Evolutionary conservation across 2,888 invertebrate species (phyloP).

Genomic region (Oasisia sp.): DNA sequence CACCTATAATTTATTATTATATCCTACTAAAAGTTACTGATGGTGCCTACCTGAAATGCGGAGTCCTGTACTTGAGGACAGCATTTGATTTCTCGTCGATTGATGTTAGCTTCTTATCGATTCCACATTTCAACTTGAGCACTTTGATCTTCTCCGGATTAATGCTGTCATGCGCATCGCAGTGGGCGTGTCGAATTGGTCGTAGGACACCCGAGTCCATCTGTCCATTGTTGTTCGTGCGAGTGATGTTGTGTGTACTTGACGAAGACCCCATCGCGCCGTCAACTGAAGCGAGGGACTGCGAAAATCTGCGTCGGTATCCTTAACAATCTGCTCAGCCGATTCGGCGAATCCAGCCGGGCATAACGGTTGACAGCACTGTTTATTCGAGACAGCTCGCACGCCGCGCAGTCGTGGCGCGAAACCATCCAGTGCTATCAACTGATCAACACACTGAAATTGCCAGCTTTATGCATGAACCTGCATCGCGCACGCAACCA

Average conservation of each 20-base stretch:
- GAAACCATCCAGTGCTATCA: slow-evolving; percentile 17
- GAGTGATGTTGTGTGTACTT: slow-evolving; percentile 12
- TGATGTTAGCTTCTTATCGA: slow-evolving; percentile 39
- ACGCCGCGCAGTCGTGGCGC: slow-evolving; percentile 17
- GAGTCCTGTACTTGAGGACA: slow-evolving; percentile 44
- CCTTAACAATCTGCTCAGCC: slow-evolving; percentile 17
- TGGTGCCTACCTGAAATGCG: slow-evolving; percentile 39
- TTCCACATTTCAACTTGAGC: slow-evolving; percentile 33
- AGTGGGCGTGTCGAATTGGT: neutral
- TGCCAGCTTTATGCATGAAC: slow-evolving; percentile 13
- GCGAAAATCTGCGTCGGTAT: slow-evolving; percentile 13
- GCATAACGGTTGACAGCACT: slow-evolving; percentile 17
- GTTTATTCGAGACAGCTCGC: slow-evolving; percentile 17
- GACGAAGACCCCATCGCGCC: slow-evolving; percentile 17
- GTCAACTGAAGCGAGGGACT: slow-evolving; percentile 5
- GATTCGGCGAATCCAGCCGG: slow-evolving; percentile 5
- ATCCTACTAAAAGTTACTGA: no score
- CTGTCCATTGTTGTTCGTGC: neutral
- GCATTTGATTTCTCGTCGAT: slow-evolving; percentile 40
- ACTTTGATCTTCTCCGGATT: slow-evolving; percentile 33
- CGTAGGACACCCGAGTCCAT: slow-evolving; percentile 9
- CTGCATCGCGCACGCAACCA: slow-evolving; percentile 13
- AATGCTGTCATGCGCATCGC: slow-evolving; percentile 8
- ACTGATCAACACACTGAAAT: neutral
- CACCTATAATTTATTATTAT: neutral